Evolutionary conservation across 2,888 invertebrate species (phyloP).

Genomic region (Dendrolimus houi): DNA sequence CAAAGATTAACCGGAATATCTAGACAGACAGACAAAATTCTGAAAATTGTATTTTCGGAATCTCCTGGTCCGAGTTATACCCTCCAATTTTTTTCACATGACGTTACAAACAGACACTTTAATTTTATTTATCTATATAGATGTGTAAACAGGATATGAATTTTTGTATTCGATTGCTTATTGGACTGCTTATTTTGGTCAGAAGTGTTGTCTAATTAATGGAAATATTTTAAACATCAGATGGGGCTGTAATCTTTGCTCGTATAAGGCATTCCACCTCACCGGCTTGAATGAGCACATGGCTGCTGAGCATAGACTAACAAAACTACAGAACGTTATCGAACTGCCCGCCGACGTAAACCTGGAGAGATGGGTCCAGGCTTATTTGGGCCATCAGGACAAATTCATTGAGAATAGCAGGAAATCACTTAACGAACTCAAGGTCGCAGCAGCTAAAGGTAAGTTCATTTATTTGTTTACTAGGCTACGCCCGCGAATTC

Average conservation of each 20-base stretch:
- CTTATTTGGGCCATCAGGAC: slow-evolving; percentile 42
- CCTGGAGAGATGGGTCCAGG: slow-evolving; percentile 73
- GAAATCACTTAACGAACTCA: slow-evolving; percentile 35
- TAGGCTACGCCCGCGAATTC: too few relatives aligned
- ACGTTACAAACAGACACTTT: too few relatives aligned
- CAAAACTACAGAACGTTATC: slow-evolving; percentile 39
- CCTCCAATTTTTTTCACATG: too few relatives aligned
- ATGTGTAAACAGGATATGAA: too few relatives aligned
- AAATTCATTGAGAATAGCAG: slow-evolving; percentile 33
- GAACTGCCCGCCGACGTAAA: slow-evolving; percentile 52
- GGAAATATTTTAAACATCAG: slow-evolving; percentile 32
- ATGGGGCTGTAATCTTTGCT: slow-evolving; percentile 77
- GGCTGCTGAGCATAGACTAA: slow-evolving; percentile 49
- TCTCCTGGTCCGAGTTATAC: too few relatives aligned
- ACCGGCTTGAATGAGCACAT: slow-evolving; percentile 73
- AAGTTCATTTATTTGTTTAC: not conserved
- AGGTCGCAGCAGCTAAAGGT: slow-evolving; percentile 19
- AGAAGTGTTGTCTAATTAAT: too few relatives aligned
- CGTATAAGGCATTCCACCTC: slow-evolving; percentile 74
- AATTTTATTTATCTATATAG: too few relatives aligned
- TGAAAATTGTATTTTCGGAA: too few relatives aligned
- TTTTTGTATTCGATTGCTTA: too few relatives aligned
- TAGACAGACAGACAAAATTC: too few relatives aligned
- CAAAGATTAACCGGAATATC: too few relatives aligned
- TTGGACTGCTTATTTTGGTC: too few relatives aligned